Conservation (phyloP, 2,888 invertebrate genomes). For the Linyphia triangularis region DNA sequence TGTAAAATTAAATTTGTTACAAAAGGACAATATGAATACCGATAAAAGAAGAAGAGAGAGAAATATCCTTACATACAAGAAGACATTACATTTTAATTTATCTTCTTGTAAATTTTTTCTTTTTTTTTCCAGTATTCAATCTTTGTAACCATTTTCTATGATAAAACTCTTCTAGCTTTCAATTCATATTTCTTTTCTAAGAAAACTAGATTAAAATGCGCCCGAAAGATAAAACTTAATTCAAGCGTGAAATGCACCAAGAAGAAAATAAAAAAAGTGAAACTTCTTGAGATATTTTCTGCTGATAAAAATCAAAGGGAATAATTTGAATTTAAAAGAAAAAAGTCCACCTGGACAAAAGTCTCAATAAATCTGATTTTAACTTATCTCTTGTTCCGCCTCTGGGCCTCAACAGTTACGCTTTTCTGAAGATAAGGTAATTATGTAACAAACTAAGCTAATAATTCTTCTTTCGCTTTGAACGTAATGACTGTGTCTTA, state of each 20-base stretch:
- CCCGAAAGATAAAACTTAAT: slow-evolving; percentile 41
- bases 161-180: neutral
- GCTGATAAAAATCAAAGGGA: slow-evolving; percentile 51
- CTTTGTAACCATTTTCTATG: neutral
- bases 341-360: slow-evolving; percentile 45
- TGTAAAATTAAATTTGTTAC: neutral
- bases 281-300: slow-evolving; percentile 49
- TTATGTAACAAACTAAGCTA: slow-evolving; percentile 45
- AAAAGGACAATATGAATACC: neutral
- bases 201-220: slow-evolving; percentile 46
- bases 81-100: neutral
- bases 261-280: slow-evolving; percentile 31
- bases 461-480: slow-evolving; percentile 49
- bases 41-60: neutral
- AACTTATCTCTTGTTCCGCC: slow-evolving; percentile 32
- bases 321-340: slow-evolving; percentile 37
- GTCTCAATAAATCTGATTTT: slow-evolving; percentile 51
- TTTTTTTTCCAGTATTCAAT: neutral
- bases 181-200: neutral
- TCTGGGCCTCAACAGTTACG: slow-evolving; percentile 28
- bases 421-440: slow-evolving; percentile 36
- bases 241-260: slow-evolving; percentile 16
- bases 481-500: slow-evolving; percentile 45
- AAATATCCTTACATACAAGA: neutral
- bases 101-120: too few species aligned